Evolutionary conservation across 2,888 invertebrate genomes (phyloP).

Genomic region (Mermis nigrescens): DNA sequence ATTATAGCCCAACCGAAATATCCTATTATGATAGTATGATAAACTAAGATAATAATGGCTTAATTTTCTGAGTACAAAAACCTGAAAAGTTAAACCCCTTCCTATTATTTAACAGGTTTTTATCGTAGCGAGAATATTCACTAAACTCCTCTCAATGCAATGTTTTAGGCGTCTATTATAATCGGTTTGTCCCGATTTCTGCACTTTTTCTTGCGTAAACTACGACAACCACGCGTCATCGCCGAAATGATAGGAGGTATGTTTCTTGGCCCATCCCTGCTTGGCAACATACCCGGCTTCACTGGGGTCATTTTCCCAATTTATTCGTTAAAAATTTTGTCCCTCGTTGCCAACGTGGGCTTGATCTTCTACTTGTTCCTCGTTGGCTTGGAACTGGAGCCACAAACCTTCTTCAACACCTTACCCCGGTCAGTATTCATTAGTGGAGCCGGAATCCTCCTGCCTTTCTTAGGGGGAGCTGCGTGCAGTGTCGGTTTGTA

Average conservation of each 20-base stretch:
- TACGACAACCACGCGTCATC: constrained; percentile 13
- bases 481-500: background rate
- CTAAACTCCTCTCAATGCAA: too few relatives aligned
- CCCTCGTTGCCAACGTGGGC: constrained; percentile 12
- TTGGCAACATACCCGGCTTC: constrained; percentile 13
- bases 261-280: constrained; percentile 14
- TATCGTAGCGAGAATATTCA: too few relatives aligned
- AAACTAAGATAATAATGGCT: too few relatives aligned
- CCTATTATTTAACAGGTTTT: too few relatives aligned
- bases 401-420: constrained; percentile 10
- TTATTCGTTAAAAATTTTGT: constrained; percentile 8
- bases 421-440: background rate
- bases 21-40: too few relatives aligned
- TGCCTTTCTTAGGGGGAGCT: background rate
- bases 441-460: background rate
- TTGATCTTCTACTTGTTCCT: constrained; percentile 14
- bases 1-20: too few relatives aligned
- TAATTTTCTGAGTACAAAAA: too few relatives aligned
- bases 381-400: constrained; percentile 14
- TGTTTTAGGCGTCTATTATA: constrained; percentile 13
- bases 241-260: constrained; percentile 14
- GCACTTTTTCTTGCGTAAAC: constrained; percentile 9
- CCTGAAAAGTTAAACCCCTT: too few relatives aligned
- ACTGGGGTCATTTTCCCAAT: constrained; percentile 13
- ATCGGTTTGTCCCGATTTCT: constrained; percentile 13